These are phyloP conservation scores for Odontothrips loti DNA, from an alignment of 2,888 invertebrate species.

Conservation along the genomic window DNA sequence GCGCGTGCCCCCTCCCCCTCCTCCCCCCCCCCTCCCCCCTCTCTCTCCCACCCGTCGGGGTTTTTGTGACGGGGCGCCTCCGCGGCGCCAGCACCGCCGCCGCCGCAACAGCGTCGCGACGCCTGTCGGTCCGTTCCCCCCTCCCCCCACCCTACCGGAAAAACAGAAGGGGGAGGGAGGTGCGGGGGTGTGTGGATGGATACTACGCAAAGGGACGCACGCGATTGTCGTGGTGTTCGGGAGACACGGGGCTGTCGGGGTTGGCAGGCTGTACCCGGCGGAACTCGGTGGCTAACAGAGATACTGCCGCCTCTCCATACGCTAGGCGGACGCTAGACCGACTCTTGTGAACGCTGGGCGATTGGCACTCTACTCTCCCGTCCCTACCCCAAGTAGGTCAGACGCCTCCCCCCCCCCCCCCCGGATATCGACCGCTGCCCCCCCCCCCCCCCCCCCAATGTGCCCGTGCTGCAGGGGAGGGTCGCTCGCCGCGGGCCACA, in stretches of 20 bases:
- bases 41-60: not conserved
- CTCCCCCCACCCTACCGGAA: not conserved
- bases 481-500: not conserved
- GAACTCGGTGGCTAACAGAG: too few relatives aligned
- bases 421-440: not conserved
- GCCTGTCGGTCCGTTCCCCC: not conserved
- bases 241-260: too few relatives aligned
- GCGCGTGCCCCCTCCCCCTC: not conserved
- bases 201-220: too few relatives aligned
- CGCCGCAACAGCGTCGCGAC: not conserved
- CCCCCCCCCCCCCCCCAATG: not conserved
- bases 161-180: not conserved
- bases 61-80: not conserved
- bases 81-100: not conserved
- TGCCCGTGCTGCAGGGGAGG: not conserved
- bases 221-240: too few relatives aligned
- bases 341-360: not conserved
- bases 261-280: too few relatives aligned
- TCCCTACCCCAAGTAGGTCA: constrained; percentile 1
- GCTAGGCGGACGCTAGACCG: too few relatives aligned
- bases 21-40: not conserved
- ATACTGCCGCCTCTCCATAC: too few relatives aligned
- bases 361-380: not conserved
- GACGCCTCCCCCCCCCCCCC: not conserved
- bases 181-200: not conserved